Conservation (phyloP, 2,888 invertebrate genomes). For the Agrotis exclamationis region DNA sequence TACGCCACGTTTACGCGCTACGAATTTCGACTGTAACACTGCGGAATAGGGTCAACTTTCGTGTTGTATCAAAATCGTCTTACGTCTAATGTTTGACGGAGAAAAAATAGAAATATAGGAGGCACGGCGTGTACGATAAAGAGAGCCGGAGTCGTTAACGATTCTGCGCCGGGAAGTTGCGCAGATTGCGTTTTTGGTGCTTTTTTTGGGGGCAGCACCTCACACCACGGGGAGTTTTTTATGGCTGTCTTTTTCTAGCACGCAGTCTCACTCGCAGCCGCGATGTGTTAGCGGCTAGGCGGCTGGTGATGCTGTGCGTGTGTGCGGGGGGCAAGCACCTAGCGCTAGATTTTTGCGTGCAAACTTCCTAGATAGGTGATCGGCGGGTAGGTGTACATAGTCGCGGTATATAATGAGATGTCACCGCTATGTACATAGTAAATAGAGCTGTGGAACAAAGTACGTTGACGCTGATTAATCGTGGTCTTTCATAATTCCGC, state of each 20-base stretch:
- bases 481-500: conserved; percentile 82
- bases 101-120: conserved; percentile 92
- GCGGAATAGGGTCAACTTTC: conserved; percentile 64
- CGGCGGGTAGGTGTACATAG: conserved; percentile 77
- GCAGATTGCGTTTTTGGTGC: conserved; percentile 92
- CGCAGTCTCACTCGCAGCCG: conserved; percentile 82
- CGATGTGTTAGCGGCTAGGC: conserved; percentile 67
- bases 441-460: conserved; percentile 87
- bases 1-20: conserved; percentile 69
- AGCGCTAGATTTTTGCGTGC: conserved; percentile 90
- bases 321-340: conserved; percentile 85
- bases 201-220: conserved; percentile 91
- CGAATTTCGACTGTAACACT: conserved; percentile 62
- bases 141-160: conserved; percentile 91
- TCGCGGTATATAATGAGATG: conserved; percentile 88
- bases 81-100: conserved; percentile 87
- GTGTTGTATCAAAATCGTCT: conserved; percentile 75
- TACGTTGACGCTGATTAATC: conserved; percentile 88
- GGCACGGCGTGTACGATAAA: conserved; percentile 90
- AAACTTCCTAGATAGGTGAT: conserved; percentile 88
- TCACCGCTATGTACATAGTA: conserved; percentile 84
- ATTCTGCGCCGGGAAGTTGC: conserved; percentile 92
- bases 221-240: conserved; percentile 90
- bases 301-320: conserved; percentile 60
- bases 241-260: conserved; percentile 89